These are phyloP conservation scores for Portevinia maculata DNA, from an alignment of 2,888 invertebrate species.

Conservation along the genomic window DNA sequence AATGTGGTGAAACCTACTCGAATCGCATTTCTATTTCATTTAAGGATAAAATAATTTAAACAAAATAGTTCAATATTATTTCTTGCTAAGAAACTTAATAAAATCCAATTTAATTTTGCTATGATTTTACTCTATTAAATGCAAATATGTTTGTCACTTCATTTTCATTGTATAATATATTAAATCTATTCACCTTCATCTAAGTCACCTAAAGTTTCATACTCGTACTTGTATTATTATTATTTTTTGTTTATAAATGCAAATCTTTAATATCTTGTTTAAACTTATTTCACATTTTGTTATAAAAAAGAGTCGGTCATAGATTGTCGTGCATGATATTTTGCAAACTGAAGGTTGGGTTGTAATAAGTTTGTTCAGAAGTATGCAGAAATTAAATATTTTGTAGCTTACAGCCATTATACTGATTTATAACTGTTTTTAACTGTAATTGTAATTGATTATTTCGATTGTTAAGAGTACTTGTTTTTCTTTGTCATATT, in stretches of 20 bases:
- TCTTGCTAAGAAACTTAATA: conserved; percentile 5
- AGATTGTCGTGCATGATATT: conserved; percentile 2
- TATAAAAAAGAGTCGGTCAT: conserved; percentile 4
- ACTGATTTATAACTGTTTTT: conserved; percentile 39
- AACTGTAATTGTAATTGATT: conserved; percentile 44
- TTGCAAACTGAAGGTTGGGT: conserved; percentile 6
- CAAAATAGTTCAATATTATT: conserved; percentile 48
- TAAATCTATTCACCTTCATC: conserved; percentile 62
- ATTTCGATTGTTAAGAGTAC: conserved; percentile 57
- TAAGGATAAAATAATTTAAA: conserved; percentile 62
- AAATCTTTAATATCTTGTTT: conserved; percentile 17
- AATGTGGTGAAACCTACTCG: conserved; percentile 23
- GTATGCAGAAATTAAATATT: conserved; percentile 10
- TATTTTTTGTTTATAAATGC: conserved; percentile 14
- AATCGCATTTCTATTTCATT: conserved; percentile 41
- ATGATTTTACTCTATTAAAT: conserved; percentile 1
- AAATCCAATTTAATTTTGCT: conserved; percentile 15
- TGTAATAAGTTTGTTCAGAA: not conserved
- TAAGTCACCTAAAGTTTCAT: conserved; percentile 61
- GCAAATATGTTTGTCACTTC: conserved; percentile 6
- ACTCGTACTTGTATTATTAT: not conserved
- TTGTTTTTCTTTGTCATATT: conserved; percentile 72
- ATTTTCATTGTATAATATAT: conserved; percentile 33
- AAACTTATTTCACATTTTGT: conserved; percentile 9
- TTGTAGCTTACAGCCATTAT: conserved; percentile 56